These are phyloP conservation scores for Percopsis transmontana DNA, from an alignment of 2,113 vertebrate genomes.

Conservation along the genomic window DNA sequence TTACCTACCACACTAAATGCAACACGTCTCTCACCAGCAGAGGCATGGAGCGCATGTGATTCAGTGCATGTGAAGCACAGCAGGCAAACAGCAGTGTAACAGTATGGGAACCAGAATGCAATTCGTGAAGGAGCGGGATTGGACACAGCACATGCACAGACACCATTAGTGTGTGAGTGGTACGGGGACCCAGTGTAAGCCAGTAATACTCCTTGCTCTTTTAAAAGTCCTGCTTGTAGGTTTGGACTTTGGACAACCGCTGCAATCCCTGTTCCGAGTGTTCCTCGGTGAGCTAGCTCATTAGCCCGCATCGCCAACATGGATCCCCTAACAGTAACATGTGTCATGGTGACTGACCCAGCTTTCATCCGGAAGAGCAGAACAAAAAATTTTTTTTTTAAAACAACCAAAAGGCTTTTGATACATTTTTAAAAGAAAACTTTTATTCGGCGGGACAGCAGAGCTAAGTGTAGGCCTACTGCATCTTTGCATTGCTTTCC, in stretches of 20 bases:
- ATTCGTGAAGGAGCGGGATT: too few relatives aligned
- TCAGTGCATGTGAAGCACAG: too few relatives aligned
- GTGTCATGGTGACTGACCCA: not conserved
- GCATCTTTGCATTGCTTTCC: slow-evolving; percentile 9
- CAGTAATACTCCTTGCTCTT: too few relatives aligned
- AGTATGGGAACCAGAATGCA: too few relatives aligned
- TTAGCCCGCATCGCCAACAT: not conserved
- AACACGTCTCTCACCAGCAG: too few relatives aligned
- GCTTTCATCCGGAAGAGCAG: not conserved
- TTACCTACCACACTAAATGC: too few relatives aligned
- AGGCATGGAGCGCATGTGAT: too few relatives aligned
- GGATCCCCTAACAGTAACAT: not conserved
- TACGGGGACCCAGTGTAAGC: not conserved
- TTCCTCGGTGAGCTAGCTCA: not conserved
- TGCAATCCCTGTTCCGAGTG: not conserved
- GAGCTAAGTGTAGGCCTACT: slow-evolving; percentile 3
- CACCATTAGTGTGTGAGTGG: not conserved
- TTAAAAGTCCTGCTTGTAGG: not conserved
- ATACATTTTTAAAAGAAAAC: slow-evolving; percentile 17
- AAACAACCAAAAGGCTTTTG: not conserved
- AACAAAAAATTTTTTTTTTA: not conserved
- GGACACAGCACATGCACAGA: not conserved
- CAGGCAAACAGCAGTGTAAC: too few relatives aligned
- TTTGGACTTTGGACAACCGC: not conserved
- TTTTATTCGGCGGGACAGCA: slow-evolving; percentile 8